These are phyloP conservation scores for Marmota monax DNA, from an alignment of 2,113 vertebrate genomes.

Conservation along the genomic window DNA sequence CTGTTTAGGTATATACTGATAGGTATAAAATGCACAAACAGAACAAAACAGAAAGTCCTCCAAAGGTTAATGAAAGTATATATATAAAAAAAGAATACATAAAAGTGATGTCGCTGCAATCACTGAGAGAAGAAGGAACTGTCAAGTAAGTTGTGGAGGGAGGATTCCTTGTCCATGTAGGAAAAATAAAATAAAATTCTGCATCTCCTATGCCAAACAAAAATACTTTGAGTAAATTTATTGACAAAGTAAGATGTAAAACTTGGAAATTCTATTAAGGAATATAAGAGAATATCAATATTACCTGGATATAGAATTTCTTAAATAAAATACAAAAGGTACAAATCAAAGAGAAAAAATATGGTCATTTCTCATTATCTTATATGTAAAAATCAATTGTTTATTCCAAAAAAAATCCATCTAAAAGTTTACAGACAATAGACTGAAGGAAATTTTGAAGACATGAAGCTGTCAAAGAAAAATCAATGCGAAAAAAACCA, in stretches of 20 bases:
- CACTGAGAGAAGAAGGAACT: neutral
- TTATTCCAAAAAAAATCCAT: neutral
- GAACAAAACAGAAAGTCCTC: neutral
- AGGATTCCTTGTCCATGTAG: neutral
- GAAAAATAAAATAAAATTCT: neutral
- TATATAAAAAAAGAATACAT: neutral
- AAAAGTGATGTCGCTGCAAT: neutral
- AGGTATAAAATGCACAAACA: neutral
- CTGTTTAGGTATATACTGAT: too few species aligned
- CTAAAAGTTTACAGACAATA: conserved; percentile 25
- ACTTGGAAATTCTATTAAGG: conserved; percentile 16
- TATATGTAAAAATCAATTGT: neutral
- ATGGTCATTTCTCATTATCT: neutral
- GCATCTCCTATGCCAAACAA: neutral
- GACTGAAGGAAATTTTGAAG: conserved; percentile 5
- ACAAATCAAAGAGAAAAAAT: neutral
- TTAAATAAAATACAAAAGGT: conserved; percentile 47
- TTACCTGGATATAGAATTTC: neutral
- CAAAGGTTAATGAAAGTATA: neutral
- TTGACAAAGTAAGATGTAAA: conserved; percentile 16
- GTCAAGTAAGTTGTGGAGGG: neutral
- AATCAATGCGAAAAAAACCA: conserved; percentile 25
- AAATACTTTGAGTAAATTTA: conserved; percentile 16
- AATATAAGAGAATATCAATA: neutral
- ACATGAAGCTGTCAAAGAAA: neutral